A percentile compares a stretch with the other conserved stretches of the same genome.
phyloP scores from a whole-genome alignment of 1,140 invertebrate species.

The Goniozus legneri region DNA sequence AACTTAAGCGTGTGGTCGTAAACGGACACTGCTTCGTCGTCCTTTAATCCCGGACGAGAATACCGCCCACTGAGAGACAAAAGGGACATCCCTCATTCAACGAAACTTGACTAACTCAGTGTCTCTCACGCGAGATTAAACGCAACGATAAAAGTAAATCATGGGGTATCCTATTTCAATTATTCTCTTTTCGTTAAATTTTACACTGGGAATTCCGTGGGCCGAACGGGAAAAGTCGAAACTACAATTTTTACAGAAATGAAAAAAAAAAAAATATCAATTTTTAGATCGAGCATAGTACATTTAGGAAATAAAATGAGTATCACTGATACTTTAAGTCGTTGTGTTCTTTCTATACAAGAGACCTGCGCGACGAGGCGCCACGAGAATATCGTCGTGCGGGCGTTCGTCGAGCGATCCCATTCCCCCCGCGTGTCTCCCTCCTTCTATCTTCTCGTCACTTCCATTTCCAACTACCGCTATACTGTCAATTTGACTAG shows the following conservation, averaged over 20 bases:
- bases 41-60: slow-evolving; percentile 16
- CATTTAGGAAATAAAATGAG: slow-evolving; percentile 7
- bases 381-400: slow-evolving; percentile 32
- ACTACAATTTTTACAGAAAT: too few relatives aligned
- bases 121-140: slow-evolving; percentile 20
- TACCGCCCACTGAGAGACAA: slow-evolving; percentile 31
- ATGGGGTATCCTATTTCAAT: too few relatives aligned
- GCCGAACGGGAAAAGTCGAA: too few relatives aligned
- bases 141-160: too few relatives aligned
- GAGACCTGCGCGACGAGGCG: slow-evolving; percentile 23
- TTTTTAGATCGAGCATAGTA: background rate
- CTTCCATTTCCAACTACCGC: slow-evolving; percentile 38
- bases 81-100: slow-evolving; percentile 22
- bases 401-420: too few relatives aligned
- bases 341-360: slow-evolving; percentile 7
- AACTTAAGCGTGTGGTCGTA: slow-evolving; percentile 21
- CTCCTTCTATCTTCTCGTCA: slow-evolving; percentile 36
- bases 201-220: too few relatives aligned
- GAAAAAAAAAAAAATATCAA: too few relatives aligned
- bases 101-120: slow-evolving; percentile 21
- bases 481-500: slow-evolving; percentile 32
- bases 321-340: slow-evolving; percentile 18
- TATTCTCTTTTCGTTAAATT: too few relatives aligned
- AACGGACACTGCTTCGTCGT: slow-evolving; percentile 28
- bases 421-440: too few relatives aligned